Base-by-base conservation (phyloP, 2,888 invertebrate species). In the Mycalesis mineus region DNA sequence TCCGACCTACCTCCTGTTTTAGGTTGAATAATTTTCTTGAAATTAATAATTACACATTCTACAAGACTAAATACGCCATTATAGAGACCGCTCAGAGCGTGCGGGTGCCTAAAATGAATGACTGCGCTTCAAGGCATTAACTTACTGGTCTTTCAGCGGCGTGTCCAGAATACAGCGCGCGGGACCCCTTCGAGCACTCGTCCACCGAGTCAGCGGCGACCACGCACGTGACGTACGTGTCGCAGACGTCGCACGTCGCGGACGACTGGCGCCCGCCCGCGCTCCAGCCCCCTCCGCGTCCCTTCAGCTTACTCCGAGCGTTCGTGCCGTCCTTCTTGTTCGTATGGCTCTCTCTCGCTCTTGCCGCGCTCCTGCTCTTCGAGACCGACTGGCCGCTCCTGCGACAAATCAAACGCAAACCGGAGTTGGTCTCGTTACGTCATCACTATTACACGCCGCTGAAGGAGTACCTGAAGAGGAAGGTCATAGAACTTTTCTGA, bases 391-490 rank as follows among this genome's bases (percentile, higher is more conserved):
- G 93, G 76, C 92, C 94, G 55, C 78, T 94, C 0, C 92, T 96
- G 67, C 92, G 92, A 58, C 90, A 91, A 36, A 80, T 96, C 60
- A 92, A 94, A 60, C 93, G 93, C 73, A 92, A 93, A 74, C 96
- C 96, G 29, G 96, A 96, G 85, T 92, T 96, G 84, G 76, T 92
- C 37, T 91, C 94, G 49, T 90, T 96, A 57, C 92, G 94, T 61
- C 93, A 94, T 68, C 95, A 95, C 72, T 95, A 96, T 84, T 97
- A 96, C 84, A 93, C 94, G 71, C 96, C 96, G 22, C 88, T 95
- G 57, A 96, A 96, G 80, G 94, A 95, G 74, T 95, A 93, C 81
- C 82, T 95, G 67, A 91, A 91, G 72, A 91, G 88, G 69, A 93
- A 92, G 74, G 85, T 93, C 59, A 87, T 91, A 17, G 86, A 92